Evolutionary conservation across 2,888 invertebrate species (phyloP).

Genomic region (Taphrorychus bicolor): DNA sequence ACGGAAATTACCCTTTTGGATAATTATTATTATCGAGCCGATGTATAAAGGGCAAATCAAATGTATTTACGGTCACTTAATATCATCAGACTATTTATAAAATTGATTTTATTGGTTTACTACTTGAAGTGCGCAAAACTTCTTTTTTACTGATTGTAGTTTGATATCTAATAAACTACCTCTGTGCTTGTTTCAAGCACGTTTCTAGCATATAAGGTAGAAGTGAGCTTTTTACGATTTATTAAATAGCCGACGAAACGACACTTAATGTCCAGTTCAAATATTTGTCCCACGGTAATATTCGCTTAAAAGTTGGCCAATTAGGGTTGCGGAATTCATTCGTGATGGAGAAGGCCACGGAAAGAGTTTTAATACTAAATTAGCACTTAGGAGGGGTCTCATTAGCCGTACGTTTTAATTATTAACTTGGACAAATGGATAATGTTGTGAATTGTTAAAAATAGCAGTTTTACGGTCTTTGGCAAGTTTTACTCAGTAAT

Average conservation of each 20-base stretch:
- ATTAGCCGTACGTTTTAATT: too few relatives aligned
- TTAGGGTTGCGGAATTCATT: slow-evolving; percentile 29
- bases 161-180: background rate
- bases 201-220: too few relatives aligned
- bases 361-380: too few relatives aligned
- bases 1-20: background rate
- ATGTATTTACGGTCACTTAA: background rate
- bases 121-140: too few relatives aligned
- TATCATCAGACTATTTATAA: background rate
- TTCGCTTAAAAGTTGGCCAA: slow-evolving; percentile 30
- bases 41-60: background rate
- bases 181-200: background rate
- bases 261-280: slow-evolving; percentile 20
- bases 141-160: background rate
- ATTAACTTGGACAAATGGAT: too few relatives aligned
- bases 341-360: too few relatives aligned
- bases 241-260: slow-evolving; percentile 18
- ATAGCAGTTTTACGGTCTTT: too few relatives aligned
- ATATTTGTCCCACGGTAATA: slow-evolving; percentile 24
- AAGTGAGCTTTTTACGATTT: slow-evolving; percentile 12
- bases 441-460: too few relatives aligned
- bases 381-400: too few relatives aligned
- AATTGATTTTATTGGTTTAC: background rate
- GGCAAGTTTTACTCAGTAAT: too few relatives aligned
- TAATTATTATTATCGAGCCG: background rate